Evolutionary conservation across 2,113 vertebrate species (phyloP), one percentile per base, ranked within the genome.

Genomic region (Varanus salvator): DNA sequence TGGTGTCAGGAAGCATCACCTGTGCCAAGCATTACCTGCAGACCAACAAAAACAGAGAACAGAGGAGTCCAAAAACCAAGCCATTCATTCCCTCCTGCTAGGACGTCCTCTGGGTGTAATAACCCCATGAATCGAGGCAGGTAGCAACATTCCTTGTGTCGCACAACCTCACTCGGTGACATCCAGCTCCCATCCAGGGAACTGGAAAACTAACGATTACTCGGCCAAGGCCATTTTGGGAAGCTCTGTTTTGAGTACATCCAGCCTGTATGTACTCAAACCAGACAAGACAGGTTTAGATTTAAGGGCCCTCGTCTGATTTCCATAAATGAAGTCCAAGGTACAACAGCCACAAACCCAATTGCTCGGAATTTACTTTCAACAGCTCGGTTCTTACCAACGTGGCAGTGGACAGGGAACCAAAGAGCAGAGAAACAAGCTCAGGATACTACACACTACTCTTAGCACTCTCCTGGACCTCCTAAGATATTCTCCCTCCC

Each of bases 381-480:
- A 85, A 74, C n/a, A 91, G 9, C 0, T 0, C 31, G 0, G 11
- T 68, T 85, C 81, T 88, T 78, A 12, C 72, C 80, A 94, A 91
- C 25, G 75, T 74, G 71, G 77, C 38, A 76, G 29, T 17, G 52
- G 44, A 23, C 3, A 85, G 64, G 83, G 90, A 95, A 60, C 5
- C 44, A 76, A 0, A 2, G 19, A 60, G 69, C 34, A 91, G 68
- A 44, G 85, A 74, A 8, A 1, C 15, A 60, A 48, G 66, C 17
- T 84, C 3, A 3, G 66, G 1, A 1, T 19, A 0, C 0, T 71
- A 31, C 19, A 89, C 23, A 6, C 89, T n/a, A 0, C 60, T 92
- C 90, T 86, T 84, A 83, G 75, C 74, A 80, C 90, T 64, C 8
- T 89, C 83, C 48, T 90, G 83, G 76, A 86, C 1, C 69, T 78